Percentiles rank a stretch among this genome's conserved stretches.
phyloP scores from a whole-genome alignment of 2,888 invertebrate genomes.

The Nudaria mundana region DNA sequence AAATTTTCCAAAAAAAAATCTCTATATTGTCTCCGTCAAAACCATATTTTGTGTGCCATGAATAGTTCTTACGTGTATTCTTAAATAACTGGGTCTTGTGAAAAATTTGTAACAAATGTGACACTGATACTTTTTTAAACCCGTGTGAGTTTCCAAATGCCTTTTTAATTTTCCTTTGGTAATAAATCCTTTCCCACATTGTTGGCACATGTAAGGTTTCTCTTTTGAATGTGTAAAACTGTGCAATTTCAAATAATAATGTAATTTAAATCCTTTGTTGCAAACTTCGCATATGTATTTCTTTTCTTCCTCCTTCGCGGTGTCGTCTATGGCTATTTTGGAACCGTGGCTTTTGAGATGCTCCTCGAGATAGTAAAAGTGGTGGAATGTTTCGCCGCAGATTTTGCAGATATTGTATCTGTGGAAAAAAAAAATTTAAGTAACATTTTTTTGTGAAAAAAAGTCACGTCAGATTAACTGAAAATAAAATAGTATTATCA shows the following conservation, averaged over 20 bases:
- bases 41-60: slow-evolving; percentile 71
- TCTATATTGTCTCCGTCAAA: too few relatives aligned
- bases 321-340: slow-evolving; percentile 55
- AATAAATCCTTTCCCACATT: slow-evolving; percentile 72
- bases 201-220: slow-evolving; percentile 69
- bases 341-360: slow-evolving; percentile 69
- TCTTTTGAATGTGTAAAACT: slow-evolving; percentile 71
- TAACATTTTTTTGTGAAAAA: too few relatives aligned
- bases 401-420: slow-evolving; percentile 63
- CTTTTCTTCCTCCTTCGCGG: slow-evolving; percentile 51
- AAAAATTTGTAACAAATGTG: slow-evolving; percentile 74
- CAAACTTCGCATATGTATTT: slow-evolving; percentile 64
- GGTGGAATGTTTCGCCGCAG: slow-evolving; percentile 70
- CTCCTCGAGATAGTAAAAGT: slow-evolving; percentile 70
- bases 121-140: slow-evolving; percentile 69
- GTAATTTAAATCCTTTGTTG: slow-evolving; percentile 66
- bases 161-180: slow-evolving; percentile 69
- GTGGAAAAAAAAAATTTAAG: not conserved
- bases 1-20: too few relatives aligned
- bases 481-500: too few relatives aligned
- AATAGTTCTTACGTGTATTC: slow-evolving; percentile 68
- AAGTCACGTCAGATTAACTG: too few relatives aligned
- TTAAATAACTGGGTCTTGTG: slow-evolving; percentile 63
- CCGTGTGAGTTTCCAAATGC: slow-evolving; percentile 66
- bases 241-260: slow-evolving; percentile 69